Evolutionary conservation across 2,888 invertebrate genomes (phyloP).

Genomic region (Dolichomitus sp.): DNA sequence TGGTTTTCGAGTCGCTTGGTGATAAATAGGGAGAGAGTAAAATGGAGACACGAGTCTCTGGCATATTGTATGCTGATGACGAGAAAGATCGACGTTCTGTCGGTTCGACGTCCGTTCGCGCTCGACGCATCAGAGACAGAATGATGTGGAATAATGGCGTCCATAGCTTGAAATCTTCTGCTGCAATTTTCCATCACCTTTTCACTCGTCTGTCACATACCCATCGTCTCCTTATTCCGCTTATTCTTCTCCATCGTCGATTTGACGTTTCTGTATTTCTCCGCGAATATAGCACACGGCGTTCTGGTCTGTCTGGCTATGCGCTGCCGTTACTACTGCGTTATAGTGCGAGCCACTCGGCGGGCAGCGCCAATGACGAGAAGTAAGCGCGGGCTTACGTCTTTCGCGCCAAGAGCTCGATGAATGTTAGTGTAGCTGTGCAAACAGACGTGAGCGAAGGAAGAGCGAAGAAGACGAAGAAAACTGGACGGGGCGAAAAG

Average conservation of each 20-base stretch:
- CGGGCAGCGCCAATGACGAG: constrained; percentile 23
- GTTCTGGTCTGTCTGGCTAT: constrained; percentile 22
- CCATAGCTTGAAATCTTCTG: not conserved
- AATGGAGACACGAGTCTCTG: not conserved
- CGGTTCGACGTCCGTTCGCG: constrained; percentile 24
- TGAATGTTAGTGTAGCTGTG: constrained; percentile 80
- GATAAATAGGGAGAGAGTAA: constrained; percentile 9
- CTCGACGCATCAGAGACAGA: not conserved
- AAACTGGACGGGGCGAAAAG: constrained; percentile 34
- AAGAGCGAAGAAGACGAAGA: constrained; percentile 37
- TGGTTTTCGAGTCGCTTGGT: constrained; percentile 7
- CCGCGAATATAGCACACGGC: constrained; percentile 13
- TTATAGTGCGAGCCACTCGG: constrained; percentile 23
- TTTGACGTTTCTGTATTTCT: constrained; percentile 24
- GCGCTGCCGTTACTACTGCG: not conserved
- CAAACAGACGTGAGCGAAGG: constrained; percentile 73
- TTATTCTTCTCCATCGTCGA: constrained; percentile 33
- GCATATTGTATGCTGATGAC: constrained; percentile 17
- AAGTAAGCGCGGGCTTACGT: constrained; percentile 51
- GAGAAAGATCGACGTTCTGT: constrained; percentile 25
- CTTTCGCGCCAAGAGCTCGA: constrained; percentile 55
- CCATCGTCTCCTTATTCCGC: not conserved
- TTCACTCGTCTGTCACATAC: not conserved
- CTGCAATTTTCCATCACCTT: constrained; percentile 6
- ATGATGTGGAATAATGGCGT: constrained; percentile 16